Percentiles rank a stretch among this genome's conserved stretches.
Conservation (phyloP, 2,113 vertebrate species). For the Lepus timidus region DNA sequence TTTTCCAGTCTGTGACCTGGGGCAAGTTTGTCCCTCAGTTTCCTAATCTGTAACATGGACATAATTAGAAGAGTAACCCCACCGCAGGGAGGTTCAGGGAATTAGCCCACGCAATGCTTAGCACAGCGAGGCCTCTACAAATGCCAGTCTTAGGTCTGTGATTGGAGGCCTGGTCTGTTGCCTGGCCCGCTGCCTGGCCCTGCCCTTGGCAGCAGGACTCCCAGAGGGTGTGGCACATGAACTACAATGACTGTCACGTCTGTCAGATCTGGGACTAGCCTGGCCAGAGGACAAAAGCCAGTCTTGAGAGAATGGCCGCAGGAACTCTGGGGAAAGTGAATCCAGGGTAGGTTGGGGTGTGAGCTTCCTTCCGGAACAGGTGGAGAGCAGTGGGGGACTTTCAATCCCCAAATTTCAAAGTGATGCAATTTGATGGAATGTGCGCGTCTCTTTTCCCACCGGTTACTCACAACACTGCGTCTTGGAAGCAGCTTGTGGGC, state of each 20-base stretch:
- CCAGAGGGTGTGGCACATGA: neutral
- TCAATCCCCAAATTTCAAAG: slow-evolving; percentile 15
- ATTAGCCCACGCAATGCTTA: neutral
- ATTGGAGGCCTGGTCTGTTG: neutral
- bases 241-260: too few species aligned
- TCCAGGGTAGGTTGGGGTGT: neutral
- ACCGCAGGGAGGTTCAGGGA: neutral
- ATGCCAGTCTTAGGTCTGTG: neutral
- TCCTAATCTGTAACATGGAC: neutral
- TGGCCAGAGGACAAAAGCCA: neutral
- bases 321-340: neutral
- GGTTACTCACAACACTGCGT: neutral
- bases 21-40: neutral
- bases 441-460: neutral
- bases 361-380: neutral
- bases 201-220: neutral
- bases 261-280: neutral
- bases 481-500: neutral
- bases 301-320: neutral
- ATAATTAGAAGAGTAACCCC: neutral
- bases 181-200: neutral
- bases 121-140: neutral
- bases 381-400: neutral
- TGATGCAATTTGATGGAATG: neutral
- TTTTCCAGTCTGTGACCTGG: neutral